phyloP scores from a whole-genome alignment of 1,140 invertebrate genomes.

The Papilio machaon region DNA sequence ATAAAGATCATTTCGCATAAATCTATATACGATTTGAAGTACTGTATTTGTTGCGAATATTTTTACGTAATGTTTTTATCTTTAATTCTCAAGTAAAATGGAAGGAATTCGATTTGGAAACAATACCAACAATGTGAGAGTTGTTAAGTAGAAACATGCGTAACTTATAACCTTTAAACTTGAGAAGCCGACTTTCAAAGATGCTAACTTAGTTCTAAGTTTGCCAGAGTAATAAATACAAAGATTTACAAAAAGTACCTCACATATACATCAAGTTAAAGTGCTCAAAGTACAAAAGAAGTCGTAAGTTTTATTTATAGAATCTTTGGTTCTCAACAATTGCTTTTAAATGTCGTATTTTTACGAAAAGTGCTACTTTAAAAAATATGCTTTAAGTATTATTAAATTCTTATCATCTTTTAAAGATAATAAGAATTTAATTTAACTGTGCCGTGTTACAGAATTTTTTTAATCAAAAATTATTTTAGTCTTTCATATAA shows the following conservation, averaged over 20 bases:
- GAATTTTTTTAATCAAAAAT: too few relatives aligned
- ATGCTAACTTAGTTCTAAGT: conserved; percentile 32
- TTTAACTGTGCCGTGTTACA: not conserved
- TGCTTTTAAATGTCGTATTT: not conserved
- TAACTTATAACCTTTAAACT: conserved; percentile 20
- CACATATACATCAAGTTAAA: conserved; percentile 23
- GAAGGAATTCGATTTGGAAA: not conserved
- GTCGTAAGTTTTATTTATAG: conserved; percentile 24
- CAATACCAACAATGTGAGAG: not conserved
- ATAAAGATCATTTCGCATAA: not conserved
- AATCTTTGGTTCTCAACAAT: conserved; percentile 5
- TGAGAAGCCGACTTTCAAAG: conserved; percentile 8
- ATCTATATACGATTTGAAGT: not conserved
- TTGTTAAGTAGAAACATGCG: conserved; percentile 12
- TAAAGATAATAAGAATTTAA: not conserved
- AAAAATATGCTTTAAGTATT: too few relatives aligned
- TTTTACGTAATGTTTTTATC: not conserved
- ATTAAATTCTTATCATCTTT: too few relatives aligned
- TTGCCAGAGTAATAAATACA: conserved; percentile 29
- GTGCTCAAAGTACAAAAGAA: conserved; percentile 31
- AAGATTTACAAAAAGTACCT: conserved; percentile 27
- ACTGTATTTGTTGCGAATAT: not conserved
- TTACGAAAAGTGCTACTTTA: not conserved
- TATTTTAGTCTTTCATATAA: too few relatives aligned
- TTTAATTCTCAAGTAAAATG: conserved; percentile 2